A percentile compares a stretch with the other conserved stretches of the same genome.
phyloP scores from a whole-genome alignment of 2,113 vertebrate species.

The Ophthalmolycus amberensis region DNA sequence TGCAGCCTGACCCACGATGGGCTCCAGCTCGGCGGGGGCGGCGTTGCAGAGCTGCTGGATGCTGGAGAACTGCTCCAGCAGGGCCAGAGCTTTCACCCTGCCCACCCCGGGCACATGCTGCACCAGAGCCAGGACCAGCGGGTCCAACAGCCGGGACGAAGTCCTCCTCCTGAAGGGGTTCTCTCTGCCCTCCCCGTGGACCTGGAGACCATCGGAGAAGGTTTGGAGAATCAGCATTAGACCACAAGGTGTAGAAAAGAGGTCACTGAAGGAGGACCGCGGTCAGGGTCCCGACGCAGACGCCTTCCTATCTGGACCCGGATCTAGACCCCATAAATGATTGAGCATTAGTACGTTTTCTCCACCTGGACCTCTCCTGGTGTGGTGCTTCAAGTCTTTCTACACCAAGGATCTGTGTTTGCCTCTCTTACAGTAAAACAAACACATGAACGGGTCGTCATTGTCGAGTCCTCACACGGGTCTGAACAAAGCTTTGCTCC shows the following conservation, averaged over 20 bases:
- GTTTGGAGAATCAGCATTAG: not conserved
- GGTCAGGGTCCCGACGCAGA: too few relatives aligned
- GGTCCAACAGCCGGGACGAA: slow-evolving; percentile 71
- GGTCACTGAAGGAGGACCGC: too few relatives aligned
- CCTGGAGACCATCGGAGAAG: slow-evolving; percentile 73
- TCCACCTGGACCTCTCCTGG: too few relatives aligned
- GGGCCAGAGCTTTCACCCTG: slow-evolving; percentile 85
- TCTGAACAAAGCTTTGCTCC: too few relatives aligned
- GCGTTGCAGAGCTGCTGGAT: slow-evolving; percentile 86
- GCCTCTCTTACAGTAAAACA: too few relatives aligned
- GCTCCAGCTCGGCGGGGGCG: slow-evolving; percentile 79
- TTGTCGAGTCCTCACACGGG: too few relatives aligned
- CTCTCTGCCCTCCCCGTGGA: slow-evolving; percentile 85
- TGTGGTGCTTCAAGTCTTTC: not conserved
- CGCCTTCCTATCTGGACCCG: too few relatives aligned
- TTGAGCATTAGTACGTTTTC: too few relatives aligned
- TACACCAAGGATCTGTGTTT: not conserved
- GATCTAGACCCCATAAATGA: too few relatives aligned
- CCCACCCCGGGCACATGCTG: slow-evolving; percentile 92
- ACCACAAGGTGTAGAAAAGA: not conserved
- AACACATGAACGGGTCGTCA: too few relatives aligned
- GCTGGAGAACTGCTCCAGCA: slow-evolving; percentile 87
- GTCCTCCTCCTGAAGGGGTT: slow-evolving; percentile 85
- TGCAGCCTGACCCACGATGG: slow-evolving; percentile 79
- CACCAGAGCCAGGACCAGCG: slow-evolving; percentile 79